Evolutionary conservation across 2,888 invertebrate genomes (phyloP).

Genomic region (Odontothrips loti): DNA sequence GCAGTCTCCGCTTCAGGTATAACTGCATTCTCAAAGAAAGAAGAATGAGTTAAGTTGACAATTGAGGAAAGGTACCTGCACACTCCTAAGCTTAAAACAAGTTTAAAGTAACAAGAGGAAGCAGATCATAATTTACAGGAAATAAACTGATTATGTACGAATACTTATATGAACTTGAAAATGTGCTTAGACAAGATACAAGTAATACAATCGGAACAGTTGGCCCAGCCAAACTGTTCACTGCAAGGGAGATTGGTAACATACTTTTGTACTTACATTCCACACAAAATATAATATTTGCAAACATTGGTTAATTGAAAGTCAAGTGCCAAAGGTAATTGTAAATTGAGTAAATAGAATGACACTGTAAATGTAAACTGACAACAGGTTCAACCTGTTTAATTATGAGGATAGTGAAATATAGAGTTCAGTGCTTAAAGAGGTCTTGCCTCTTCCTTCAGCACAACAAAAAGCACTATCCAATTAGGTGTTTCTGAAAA

Average conservation of each 20-base stretch:
- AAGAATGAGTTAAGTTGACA: too few relatives aligned
- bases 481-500: too few relatives aligned
- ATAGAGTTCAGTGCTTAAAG: background rate
- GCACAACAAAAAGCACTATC: too few relatives aligned
- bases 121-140: too few relatives aligned
- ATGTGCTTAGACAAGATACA: background rate
- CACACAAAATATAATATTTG: background rate
- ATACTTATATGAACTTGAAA: too few relatives aligned
- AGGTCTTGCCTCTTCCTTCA: too few relatives aligned
- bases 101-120: too few relatives aligned
- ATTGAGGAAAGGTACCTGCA: too few relatives aligned
- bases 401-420: background rate
- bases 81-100: too few relatives aligned
- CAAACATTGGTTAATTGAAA: background rate
- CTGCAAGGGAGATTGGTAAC: background rate
- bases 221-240: slow-evolving; percentile 1
- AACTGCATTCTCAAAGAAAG: too few relatives aligned
- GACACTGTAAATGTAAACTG: background rate
- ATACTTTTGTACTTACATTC: background rate
- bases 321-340: background rate
- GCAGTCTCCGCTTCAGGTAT: too few relatives aligned
- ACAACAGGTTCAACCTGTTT: background rate
- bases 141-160: too few relatives aligned
- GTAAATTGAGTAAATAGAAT: background rate
- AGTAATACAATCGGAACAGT: background rate